phyloP scores from a whole-genome alignment of 2,888 invertebrate genomes.

The Caradrina clavipalpis region DNA sequence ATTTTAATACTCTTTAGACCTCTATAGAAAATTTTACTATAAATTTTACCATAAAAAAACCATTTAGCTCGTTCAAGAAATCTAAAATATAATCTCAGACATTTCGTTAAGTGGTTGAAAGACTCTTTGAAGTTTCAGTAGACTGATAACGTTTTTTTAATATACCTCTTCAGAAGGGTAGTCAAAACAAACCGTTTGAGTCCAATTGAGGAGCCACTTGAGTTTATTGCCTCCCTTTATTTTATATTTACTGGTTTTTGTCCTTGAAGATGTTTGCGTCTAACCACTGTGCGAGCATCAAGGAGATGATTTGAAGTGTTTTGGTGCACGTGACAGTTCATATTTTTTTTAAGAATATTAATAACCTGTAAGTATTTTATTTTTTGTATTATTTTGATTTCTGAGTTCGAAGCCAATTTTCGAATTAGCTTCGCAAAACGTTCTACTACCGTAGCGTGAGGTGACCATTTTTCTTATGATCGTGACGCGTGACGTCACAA shows the following conservation, averaged over 20 bases:
- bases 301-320: slow-evolving; percentile 43
- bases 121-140: slow-evolving; percentile 80
- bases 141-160: slow-evolving; percentile 80
- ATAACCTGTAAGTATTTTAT: no score
- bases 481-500: no score
- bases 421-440: no score
- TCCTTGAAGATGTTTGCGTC: slow-evolving; percentile 61
- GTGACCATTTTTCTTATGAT: no score
- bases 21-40: slow-evolving; percentile 18
- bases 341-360: not conserved
- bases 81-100: slow-evolving; percentile 31
- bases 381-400: no score
- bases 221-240: slow-evolving; percentile 81
- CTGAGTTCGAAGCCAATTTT: no score
- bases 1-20: not conserved
- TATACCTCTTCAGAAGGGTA: slow-evolving; percentile 80
- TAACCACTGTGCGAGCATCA: slow-evolving; percentile 62
- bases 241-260: slow-evolving; percentile 83
- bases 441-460: no score
- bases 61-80: slow-evolving; percentile 32
- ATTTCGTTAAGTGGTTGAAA: slow-evolving; percentile 64
- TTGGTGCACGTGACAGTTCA: slow-evolving; percentile 48
- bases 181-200: slow-evolving; percentile 90
- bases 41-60: slow-evolving; percentile 14
- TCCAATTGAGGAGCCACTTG: slow-evolving; percentile 84